Percentiles rank a stretch among this genome's conserved stretches.
These are phyloP conservation scores for Lasioglossum baleicum DNA, from an alignment of 1,140 invertebrate species.

Conservation along the genomic window DNA sequence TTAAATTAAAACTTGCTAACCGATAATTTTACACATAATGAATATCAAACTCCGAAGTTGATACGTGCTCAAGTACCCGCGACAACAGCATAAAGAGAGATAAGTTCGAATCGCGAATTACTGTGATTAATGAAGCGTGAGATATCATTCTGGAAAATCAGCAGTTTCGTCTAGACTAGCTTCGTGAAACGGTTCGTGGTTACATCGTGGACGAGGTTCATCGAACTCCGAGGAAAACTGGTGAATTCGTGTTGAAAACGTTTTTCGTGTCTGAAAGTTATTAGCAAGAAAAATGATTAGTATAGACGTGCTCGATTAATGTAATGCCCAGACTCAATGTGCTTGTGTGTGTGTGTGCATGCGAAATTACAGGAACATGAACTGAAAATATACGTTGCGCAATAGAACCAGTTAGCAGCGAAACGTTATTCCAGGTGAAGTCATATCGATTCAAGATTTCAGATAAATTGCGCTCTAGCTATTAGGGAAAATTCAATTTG, in stretches of 20 bases:
- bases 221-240: conserved; percentile 7
- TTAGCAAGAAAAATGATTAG: neutral
- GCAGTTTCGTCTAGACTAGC: neutral
- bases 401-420: no score
- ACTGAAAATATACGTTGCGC: no score
- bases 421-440: no score
- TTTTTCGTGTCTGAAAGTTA: conserved; percentile 4
- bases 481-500: no score
- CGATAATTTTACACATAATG: neutral
- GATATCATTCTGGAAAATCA: conserved; percentile 4
- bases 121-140: conserved; percentile 6
- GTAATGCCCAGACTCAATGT: neutral
- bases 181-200: conserved; percentile 24
- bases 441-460: no score
- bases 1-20: no score
- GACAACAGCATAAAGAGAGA: no score
- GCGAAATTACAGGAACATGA: neutral
- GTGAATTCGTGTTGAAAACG: conserved; percentile 36
- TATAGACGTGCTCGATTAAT: neutral
- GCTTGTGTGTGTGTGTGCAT: no score
- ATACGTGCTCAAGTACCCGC: no score
- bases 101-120: no score
- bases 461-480: no score
- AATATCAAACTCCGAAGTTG: no score
- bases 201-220: conserved; percentile 21